Conservation (phyloP, 2,113 vertebrate species). For the Ageneiosus marmoratus region DNA sequence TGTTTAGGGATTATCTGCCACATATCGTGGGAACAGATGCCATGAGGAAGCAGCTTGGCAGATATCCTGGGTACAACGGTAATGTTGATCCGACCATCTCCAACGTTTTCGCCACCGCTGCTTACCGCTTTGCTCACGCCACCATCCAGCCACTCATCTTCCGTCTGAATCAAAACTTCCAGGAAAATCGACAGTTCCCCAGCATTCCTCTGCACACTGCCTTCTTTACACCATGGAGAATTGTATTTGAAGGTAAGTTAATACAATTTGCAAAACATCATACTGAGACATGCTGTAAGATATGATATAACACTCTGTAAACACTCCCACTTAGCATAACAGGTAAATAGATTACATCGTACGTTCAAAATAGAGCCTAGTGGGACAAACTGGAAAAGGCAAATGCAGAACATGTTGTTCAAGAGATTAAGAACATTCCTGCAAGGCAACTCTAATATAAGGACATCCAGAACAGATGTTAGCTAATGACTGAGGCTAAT, state of each 20-base stretch:
- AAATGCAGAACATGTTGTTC: background rate
- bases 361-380: background rate
- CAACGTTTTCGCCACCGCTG: conserved; percentile 83
- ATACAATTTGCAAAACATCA: background rate
- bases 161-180: conserved; percentile 73
- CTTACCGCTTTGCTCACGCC: conserved; percentile 85
- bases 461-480: background rate
- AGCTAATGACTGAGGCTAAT: background rate
- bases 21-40: conserved; percentile 67
- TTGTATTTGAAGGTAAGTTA: conserved; percentile 79
- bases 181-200: conserved; percentile 60
- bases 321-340: background rate
- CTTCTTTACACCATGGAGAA: conserved; percentile 85
- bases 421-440: background rate
- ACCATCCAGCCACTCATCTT: conserved; percentile 77
- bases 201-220: conserved; percentile 71
- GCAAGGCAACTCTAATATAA: background rate
- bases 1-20: conserved; percentile 83
- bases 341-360: too few species aligned
- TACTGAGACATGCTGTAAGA: too few species aligned
- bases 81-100: conserved; percentile 80
- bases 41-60: conserved; percentile 64
- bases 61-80: conserved; percentile 71
- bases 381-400: background rate
- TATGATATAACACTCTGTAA: background rate